phyloP scores from a whole-genome alignment of 2,113 vertebrate species.

The Cyprinodon variegatus region DNA sequence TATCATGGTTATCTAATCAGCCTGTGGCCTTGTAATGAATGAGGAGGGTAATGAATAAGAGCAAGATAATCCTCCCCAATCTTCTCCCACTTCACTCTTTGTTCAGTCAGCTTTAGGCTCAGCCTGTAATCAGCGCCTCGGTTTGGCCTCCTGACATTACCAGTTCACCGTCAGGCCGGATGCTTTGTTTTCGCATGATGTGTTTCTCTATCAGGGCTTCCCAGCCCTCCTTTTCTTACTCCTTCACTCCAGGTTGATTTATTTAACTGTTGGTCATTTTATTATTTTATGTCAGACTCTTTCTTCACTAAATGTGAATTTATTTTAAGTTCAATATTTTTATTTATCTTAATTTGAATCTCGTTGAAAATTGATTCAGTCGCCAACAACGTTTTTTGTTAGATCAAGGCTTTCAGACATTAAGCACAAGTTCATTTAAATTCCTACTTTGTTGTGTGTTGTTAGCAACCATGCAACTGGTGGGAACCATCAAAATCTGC shows the following conservation, averaged over 20 bases:
- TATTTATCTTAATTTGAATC: not conserved
- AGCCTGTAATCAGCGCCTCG: conserved; percentile 62
- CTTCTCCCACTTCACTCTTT: conserved; percentile 48
- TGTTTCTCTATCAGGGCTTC: conserved; percentile 42
- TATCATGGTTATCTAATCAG: conserved; percentile 37
- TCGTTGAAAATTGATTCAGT: not conserved
- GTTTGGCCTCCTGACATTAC: conserved; percentile 56
- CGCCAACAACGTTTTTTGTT: not conserved
- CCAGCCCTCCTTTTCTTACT: conserved; percentile 3
- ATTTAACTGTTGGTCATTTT: conserved; percentile 24
- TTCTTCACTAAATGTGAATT: not conserved
- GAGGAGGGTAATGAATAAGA: conserved; percentile 46
- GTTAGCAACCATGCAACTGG: not conserved
- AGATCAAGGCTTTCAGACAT: not conserved
- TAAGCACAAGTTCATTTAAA: not conserved
- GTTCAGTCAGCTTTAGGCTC: conserved; percentile 42
- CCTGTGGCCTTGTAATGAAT: conserved; percentile 37
- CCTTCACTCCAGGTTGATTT: conserved; percentile 2
- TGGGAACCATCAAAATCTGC: not conserved
- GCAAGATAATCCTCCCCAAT: conserved; percentile 42
- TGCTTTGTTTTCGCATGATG: conserved; percentile 39
- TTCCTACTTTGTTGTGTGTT: not conserved
- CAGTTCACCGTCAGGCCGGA: conserved; percentile 33
- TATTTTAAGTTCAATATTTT: not conserved
- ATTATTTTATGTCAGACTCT: not conserved